phyloP scores from a whole-genome alignment of 2,113 vertebrate genomes.

The Colaptes auratus region DNA sequence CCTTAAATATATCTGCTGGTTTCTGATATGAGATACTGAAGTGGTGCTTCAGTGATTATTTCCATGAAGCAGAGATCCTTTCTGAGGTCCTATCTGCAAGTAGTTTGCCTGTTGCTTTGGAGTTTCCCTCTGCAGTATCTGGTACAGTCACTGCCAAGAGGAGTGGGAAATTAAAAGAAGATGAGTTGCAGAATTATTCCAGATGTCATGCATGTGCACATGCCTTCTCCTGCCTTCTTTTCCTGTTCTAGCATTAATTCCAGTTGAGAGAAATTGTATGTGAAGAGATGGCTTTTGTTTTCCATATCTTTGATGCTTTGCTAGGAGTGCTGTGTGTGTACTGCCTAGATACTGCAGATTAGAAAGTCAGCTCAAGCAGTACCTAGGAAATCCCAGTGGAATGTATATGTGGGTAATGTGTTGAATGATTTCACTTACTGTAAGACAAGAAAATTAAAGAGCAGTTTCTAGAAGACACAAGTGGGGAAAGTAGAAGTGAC shows the following conservation, averaged over 20 bases:
- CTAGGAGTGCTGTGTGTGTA: not conserved
- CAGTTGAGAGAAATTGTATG: not conserved
- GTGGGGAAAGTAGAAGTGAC: not conserved
- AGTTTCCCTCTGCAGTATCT: not conserved
- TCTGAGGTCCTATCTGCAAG: not conserved
- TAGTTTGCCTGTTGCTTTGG: not conserved
- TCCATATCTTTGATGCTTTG: not conserved
- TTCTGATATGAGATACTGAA: not conserved
- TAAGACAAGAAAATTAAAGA: not conserved
- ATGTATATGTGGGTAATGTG: not conserved
- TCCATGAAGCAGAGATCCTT: not conserved
- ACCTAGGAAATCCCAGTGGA: not conserved
- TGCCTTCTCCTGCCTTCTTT: not conserved
- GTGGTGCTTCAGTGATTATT: not conserved
- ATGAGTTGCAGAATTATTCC: not conserved
- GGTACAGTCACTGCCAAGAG: not conserved
- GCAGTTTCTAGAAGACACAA: not conserved
- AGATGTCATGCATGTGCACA: not conserved
- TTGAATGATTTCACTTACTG: not conserved
- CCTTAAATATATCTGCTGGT: not conserved
- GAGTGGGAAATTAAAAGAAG: rapidly evolving
- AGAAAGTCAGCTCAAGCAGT: not conserved
- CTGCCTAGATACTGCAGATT: not conserved
- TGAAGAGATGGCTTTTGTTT: not conserved
- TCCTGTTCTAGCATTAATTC: not conserved